A percentile compares a stretch with the other conserved stretches of the same genome.
These are phyloP conservation scores for Glaucopsyche alexis DNA, from an alignment of 2,888 invertebrate genomes.

Conservation along the genomic window DNA sequence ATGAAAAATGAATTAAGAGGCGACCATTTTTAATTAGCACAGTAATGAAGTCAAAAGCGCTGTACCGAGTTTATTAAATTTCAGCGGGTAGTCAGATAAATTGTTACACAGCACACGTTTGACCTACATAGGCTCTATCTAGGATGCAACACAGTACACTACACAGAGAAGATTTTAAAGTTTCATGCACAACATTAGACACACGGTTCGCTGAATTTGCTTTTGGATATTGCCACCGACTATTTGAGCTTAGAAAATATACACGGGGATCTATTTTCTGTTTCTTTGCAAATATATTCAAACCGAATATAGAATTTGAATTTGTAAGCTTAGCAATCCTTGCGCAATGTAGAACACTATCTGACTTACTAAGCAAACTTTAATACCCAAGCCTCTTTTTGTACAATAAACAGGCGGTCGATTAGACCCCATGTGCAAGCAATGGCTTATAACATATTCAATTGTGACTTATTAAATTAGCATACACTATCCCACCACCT, in stretches of 20 bases:
- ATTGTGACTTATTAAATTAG: no score
- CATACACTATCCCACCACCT: no score
- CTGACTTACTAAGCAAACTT: no score
- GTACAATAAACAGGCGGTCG: no score
- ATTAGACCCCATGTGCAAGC: no score
- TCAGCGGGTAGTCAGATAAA: slow-evolving; percentile 36
- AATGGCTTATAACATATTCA: no score
- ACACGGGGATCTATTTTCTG: background rate
- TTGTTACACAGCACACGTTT: slow-evolving; percentile 43
- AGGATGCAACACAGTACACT: slow-evolving; percentile 22
- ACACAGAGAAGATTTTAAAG: slow-evolving; percentile 35
- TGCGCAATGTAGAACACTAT: no score
- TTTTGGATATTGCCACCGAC: slow-evolving; percentile 17
- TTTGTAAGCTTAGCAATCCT: no score
- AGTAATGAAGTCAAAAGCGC: slow-evolving; percentile 24
- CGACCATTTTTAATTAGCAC: slow-evolving; percentile 27
- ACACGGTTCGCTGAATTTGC: slow-evolving; percentile 5
- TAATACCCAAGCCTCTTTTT: no score
- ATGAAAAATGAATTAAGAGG: slow-evolving; percentile 9
- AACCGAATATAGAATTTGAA: background rate
- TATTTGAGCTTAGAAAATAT: slow-evolving; percentile 7
- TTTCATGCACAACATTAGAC: slow-evolving; percentile 28
- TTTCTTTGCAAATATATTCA: background rate
- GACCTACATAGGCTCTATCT: slow-evolving; percentile 40
- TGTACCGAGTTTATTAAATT: slow-evolving; percentile 25